Evolutionary conservation across 2,888 invertebrate species (phyloP).

Genomic region (Orthosia gracilis): DNA sequence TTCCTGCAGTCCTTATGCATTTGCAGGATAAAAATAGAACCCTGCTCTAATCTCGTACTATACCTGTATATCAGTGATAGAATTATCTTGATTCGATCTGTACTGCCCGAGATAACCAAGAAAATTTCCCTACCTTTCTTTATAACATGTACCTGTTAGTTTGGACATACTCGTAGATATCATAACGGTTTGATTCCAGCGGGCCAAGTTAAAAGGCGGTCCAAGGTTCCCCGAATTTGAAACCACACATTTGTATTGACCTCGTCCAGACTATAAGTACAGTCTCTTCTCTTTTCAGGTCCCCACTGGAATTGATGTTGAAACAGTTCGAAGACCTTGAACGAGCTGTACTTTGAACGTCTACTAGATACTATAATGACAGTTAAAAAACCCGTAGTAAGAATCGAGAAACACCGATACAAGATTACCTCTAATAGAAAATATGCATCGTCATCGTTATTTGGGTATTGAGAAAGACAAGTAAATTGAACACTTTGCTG

Average conservation of each 20-base stretch:
- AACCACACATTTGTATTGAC: background rate
- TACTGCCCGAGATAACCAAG: background rate
- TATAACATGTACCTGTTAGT: too few species aligned
- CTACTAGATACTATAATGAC: background rate
- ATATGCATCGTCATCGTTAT: background rate
- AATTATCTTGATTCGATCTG: background rate
- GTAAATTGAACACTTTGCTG: background rate
- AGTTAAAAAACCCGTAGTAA: background rate
- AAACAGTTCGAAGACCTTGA: background rate
- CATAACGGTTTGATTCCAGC: too few species aligned
- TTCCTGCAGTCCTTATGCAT: too few species aligned
- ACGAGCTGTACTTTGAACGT: background rate
- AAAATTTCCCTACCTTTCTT: too few species aligned
- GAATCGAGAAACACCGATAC: background rate
- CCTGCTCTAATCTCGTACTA: too few species aligned
- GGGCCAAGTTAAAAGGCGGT: too few species aligned
- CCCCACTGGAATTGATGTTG: background rate
- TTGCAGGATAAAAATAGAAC: too few species aligned
- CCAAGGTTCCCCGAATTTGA: too few species aligned
- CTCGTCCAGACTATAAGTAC: background rate
- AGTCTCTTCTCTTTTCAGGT: constrained; percentile 24
- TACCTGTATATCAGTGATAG: too few species aligned
- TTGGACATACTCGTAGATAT: too few species aligned
- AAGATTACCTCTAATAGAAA: background rate
- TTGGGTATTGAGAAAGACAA: background rate